Percentiles rank a stretch among this genome's conserved stretches.
Conservation (phyloP, 2,888 invertebrate genomes). For the Sthenelais limicola region DNA sequence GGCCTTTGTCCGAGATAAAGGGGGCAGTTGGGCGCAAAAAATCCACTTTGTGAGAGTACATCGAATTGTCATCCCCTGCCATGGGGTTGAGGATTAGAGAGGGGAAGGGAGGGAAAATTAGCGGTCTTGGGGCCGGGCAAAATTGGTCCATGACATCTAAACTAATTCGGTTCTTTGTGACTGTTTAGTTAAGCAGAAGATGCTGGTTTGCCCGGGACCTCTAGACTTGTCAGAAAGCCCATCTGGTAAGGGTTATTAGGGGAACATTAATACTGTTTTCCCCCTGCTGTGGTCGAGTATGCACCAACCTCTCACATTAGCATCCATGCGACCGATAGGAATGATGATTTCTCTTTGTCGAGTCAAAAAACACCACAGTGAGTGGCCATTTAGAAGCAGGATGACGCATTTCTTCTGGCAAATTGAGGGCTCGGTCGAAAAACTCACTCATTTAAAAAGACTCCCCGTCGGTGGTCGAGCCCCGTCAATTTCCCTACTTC, state of each 20-base stretch:
- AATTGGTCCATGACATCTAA: conserved; percentile 20
- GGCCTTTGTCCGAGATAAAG: conserved; percentile 1
- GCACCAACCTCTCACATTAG: conserved; percentile 10
- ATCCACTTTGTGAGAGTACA: conserved; percentile 14
- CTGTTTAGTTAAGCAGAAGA: conserved; percentile 16
- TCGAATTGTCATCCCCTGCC: conserved; percentile 12
- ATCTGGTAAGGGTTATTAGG: conserved; percentile 14
- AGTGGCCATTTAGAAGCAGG: conserved; percentile 4
- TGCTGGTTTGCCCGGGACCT: not conserved
- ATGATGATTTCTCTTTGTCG: conserved; percentile 12
- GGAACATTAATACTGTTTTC: conserved; percentile 20
- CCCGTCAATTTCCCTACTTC: conserved; percentile 7
- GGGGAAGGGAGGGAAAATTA: conserved; percentile 17
- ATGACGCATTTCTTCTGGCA: conserved; percentile 18
- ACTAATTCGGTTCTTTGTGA: conserved; percentile 19
- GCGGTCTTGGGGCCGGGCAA: conserved; percentile 8
- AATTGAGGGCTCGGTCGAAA: conserved; percentile 23
- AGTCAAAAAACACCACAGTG: not conserved
- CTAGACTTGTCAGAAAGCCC: not conserved
- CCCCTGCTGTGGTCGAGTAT: not conserved
- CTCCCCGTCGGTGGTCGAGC: conserved; percentile 1
- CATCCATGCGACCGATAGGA: conserved; percentile 8
- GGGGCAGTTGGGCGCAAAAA: conserved; percentile 25
- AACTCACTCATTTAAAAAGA: conserved; percentile 29
- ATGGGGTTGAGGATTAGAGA: conserved; percentile 17